Evolutionary conservation across 2,888 invertebrate species (phyloP).

Genomic region (Furcula furcula): DNA sequence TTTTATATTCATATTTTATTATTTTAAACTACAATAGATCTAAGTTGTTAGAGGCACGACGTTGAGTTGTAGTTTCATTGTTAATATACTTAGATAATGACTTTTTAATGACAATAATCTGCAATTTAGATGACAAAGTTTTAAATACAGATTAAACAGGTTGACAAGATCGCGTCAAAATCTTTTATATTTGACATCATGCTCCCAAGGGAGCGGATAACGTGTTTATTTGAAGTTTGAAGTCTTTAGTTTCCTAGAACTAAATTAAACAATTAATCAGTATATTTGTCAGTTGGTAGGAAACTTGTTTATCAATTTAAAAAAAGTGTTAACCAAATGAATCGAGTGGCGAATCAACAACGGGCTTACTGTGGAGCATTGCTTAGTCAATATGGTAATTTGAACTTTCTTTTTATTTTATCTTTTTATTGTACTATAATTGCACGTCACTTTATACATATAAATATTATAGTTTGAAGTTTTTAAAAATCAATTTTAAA

Average conservation of each 20-base stretch:
- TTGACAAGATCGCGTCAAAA: too few species aligned
- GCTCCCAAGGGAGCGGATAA: not conserved
- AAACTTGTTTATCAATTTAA: too few species aligned
- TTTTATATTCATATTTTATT: not conserved
- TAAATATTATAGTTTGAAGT: conserved; percentile 2
- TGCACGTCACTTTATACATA: not conserved
- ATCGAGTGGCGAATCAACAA: conserved; percentile 20
- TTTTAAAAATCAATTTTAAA: not conserved
- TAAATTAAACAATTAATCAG: too few species aligned
- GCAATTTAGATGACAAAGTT: too few species aligned
- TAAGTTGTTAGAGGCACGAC: not conserved
- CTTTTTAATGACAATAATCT: too few species aligned
- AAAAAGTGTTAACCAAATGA: conserved; percentile 15
- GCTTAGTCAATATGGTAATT: conserved; percentile 62
- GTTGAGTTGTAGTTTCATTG: not conserved
- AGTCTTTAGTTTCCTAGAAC: not conserved
- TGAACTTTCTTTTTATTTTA: too few species aligned
- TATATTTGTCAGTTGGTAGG: too few species aligned
- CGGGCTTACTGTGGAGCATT: conserved; percentile 42
- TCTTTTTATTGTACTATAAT: too few species aligned
- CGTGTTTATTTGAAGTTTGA: not conserved
- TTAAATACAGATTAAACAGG: too few species aligned
- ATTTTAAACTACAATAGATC: not conserved
- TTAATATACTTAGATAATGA: not conserved
- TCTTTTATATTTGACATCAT: not conserved